Conservation (phyloP, 1,140 invertebrate genomes). For the Drosophila simulans region DNA sequence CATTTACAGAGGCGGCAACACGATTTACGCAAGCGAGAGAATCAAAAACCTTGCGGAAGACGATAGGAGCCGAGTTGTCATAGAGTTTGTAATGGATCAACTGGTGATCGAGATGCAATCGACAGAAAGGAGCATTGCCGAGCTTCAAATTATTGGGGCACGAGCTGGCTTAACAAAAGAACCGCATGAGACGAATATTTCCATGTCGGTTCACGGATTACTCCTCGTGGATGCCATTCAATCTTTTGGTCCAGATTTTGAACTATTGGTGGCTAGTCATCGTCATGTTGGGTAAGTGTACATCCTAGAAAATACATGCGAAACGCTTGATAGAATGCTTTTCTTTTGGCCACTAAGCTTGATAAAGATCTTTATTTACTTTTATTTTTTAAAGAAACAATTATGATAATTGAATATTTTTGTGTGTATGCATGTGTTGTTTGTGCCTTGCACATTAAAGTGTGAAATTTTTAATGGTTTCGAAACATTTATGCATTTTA, state of each 20-base stretch:
- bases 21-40: constrained; percentile 32
- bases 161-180: constrained; percentile 90
- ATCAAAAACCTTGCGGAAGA: constrained; percentile 46
- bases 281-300: constrained; percentile 92
- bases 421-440: background rate
- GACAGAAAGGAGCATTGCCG: constrained; percentile 93
- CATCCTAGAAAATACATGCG: background rate
- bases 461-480: background rate
- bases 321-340: constrained; percentile 10
- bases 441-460: background rate
- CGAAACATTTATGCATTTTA: constrained; percentile 32
- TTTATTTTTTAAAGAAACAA: background rate
- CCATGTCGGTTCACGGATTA: constrained; percentile 95
- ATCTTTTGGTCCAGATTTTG: constrained; percentile 97
- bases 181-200: constrained; percentile 89
- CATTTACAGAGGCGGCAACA: constrained; percentile 70
- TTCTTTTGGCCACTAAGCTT: background rate
- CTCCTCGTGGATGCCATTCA: constrained; percentile 97
- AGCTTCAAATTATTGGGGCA: constrained; percentile 95
- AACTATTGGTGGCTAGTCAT: constrained; percentile 96
- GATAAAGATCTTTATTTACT: background rate
- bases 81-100: constrained; percentile 95
- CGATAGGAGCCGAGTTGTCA: constrained; percentile 88
- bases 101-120: constrained; percentile 94
- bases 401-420: background rate